phyloP scores from a whole-genome alignment of 2,113 vertebrate species.

The Coryphaenoides rupestris region DNA sequence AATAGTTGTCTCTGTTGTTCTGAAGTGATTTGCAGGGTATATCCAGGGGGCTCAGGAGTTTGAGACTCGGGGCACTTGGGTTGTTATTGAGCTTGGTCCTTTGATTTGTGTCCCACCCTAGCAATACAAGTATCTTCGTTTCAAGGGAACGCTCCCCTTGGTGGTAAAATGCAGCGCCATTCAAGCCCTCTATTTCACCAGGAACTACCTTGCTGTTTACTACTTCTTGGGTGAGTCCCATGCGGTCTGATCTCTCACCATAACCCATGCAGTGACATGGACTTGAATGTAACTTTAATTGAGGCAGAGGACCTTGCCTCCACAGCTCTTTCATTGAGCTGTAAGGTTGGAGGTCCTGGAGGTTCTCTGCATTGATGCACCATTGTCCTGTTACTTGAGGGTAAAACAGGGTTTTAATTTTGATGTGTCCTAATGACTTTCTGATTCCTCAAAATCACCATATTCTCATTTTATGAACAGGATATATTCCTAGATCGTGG shows the following conservation, averaged over 20 bases:
- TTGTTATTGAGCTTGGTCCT: background rate
- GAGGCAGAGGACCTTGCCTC: no score
- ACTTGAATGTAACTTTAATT: no score
- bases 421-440: background rate
- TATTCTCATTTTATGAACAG: conserved; percentile 57
- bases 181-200: conserved; percentile 84
- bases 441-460: background rate
- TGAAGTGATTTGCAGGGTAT: background rate
- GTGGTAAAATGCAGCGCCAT: conserved; percentile 84
- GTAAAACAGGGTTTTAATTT: background rate
- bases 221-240: conserved; percentile 89
- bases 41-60: no score
- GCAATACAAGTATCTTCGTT: conserved; percentile 93
- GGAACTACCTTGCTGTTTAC: conserved; percentile 82
- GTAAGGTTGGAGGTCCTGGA: no score
- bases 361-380: no score
- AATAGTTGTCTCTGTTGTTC: background rate
- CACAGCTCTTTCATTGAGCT: no score
- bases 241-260: no score
- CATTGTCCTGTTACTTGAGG: no score
- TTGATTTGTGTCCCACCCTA: conserved; percentile 49
- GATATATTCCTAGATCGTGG: conserved; percentile 87
- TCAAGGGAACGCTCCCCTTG: conserved; percentile 80
- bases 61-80: no score
- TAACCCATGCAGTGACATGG: no score